Evolutionary conservation across 2,797 vertebrate genomes (phyloP).

Genomic region (Bovichtus variegatus): DNA sequence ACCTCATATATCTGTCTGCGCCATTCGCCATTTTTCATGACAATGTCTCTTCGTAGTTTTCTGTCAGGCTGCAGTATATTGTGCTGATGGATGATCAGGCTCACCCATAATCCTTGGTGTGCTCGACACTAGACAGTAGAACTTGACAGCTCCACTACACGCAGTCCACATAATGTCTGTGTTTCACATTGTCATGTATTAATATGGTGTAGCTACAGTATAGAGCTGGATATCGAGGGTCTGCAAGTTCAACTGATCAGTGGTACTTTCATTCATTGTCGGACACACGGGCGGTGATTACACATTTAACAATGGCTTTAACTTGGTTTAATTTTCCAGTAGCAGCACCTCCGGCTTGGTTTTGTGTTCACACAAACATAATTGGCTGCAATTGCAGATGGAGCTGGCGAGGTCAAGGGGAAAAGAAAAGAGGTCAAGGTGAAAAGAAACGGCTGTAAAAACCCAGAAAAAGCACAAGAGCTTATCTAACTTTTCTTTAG

Average conservation of each 20-base stretch:
- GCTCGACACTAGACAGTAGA: slow-evolving; percentile 17
- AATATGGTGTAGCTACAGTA: slow-evolving; percentile 1
- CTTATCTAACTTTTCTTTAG: slow-evolving; percentile 12
- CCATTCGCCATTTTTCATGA: slow-evolving; percentile 58
- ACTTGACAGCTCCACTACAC: slow-evolving; percentile 23
- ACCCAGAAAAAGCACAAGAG: no score
- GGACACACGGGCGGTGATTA: slow-evolving; percentile 38
- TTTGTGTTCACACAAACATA: slow-evolving; percentile 54
- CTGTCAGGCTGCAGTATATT: slow-evolving; percentile 50
- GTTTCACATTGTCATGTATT: slow-evolving; percentile 23
- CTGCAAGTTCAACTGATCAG: slow-evolving; percentile 30
- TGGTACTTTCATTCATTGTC: slow-evolving; percentile 41
- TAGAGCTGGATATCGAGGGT: slow-evolving; percentile 10
- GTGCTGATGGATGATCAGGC: slow-evolving; percentile 48
- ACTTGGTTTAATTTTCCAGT: slow-evolving; percentile 46
- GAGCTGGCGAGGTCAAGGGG: slow-evolving; percentile 36
- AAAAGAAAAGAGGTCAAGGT: slow-evolving; percentile 36
- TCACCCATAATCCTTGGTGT: slow-evolving; percentile 36
- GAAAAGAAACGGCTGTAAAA: slow-evolving; percentile 36
- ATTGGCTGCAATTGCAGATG: slow-evolving; percentile 47
- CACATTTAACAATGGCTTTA: slow-evolving; percentile 56
- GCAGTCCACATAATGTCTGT: slow-evolving; percentile 24
- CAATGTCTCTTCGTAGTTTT: slow-evolving; percentile 46
- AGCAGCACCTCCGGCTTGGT: slow-evolving; percentile 38
- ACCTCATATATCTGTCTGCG: slow-evolving; percentile 54